Percentiles rank a stretch among this genome's conserved stretches.
phyloP scores from a whole-genome alignment of 2,888 invertebrate genomes.

The Oscheius onirici region DNA sequence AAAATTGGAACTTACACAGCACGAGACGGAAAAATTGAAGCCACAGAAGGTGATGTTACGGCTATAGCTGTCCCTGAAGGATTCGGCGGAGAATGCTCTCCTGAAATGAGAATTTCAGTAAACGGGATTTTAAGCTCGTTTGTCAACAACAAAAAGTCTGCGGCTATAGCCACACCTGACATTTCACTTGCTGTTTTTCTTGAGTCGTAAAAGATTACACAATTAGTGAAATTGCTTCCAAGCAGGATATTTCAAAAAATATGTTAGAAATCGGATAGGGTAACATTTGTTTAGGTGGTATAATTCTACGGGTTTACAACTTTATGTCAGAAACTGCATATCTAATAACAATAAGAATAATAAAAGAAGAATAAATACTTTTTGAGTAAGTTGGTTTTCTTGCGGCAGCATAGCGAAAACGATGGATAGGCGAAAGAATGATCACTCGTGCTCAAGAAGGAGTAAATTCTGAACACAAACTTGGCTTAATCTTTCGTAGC shows the following conservation, averaged over 20 bases:
- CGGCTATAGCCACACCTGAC: slow-evolving; percentile 12
- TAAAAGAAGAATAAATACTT: too few species aligned
- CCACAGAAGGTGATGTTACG: neutral
- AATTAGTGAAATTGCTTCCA: slow-evolving; percentile 5
- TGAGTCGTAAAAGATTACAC: slow-evolving; percentile 12
- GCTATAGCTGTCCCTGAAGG: neutral
- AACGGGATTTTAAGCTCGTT: slow-evolving; percentile 6
- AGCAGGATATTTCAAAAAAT: neutral
- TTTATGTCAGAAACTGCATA: too few species aligned
- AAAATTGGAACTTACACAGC: slow-evolving; percentile 1
- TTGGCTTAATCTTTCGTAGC: too few species aligned
- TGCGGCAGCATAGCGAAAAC: too few species aligned
- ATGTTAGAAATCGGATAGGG: too few species aligned
- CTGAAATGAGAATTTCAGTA: neutral
- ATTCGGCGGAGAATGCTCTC: slow-evolving; percentile 1
- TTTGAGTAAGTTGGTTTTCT: too few species aligned
- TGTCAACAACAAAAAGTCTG: neutral
- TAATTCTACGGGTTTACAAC: too few species aligned
- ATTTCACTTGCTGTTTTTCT: neutral
- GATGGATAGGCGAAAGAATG: too few species aligned
- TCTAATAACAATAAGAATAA: too few species aligned
- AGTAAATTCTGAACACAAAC: too few species aligned
- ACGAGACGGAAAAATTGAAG: slow-evolving; percentile 8
- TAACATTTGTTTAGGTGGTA: too few species aligned
- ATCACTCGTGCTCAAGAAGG: too few species aligned